Conservation (phyloP, 2,797 vertebrate species). For the Anas georgica region DNA sequence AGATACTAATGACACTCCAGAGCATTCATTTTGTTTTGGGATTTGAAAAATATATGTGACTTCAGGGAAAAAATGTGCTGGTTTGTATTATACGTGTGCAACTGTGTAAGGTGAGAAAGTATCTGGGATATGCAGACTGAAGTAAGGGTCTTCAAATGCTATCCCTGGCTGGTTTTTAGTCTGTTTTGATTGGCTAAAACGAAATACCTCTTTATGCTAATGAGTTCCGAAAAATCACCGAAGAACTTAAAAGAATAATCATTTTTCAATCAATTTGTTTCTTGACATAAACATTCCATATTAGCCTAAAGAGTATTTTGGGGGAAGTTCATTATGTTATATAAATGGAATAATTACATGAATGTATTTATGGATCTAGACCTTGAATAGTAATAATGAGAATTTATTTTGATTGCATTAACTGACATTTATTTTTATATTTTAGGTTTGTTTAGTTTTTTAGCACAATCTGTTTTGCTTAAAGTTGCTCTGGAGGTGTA, state of each 20-base stretch:
- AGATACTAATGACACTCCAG: not conserved
- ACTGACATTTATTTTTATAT: not conserved
- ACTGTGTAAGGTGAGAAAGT: not conserved
- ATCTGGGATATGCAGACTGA: not conserved
- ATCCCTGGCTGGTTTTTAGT: not conserved
- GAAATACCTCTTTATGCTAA: not conserved
- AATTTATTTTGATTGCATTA: not conserved
- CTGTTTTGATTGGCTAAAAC: not conserved
- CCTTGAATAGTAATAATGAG: not conserved
- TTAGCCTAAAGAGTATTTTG: not conserved
- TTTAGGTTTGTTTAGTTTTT: not conserved
- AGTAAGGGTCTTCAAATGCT: not conserved
- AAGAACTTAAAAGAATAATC: not conserved
- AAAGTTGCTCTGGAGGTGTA: not conserved
- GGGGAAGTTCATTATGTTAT: not conserved
- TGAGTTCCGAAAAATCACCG: not conserved
- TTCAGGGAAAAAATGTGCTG: not conserved
- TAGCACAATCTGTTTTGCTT: not conserved
- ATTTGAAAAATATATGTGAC: not conserved
- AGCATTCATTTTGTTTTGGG: not conserved
- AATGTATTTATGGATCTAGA: not conserved
- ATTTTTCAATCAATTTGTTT: not conserved
- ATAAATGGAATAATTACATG: not conserved
- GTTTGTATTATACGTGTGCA: not conserved
- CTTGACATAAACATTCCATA: not conserved